Percentiles rank a stretch among this genome's conserved stretches.
phyloP scores from a whole-genome alignment of 2,888 invertebrate genomes.

The Rugalucina vietnamica region DNA sequence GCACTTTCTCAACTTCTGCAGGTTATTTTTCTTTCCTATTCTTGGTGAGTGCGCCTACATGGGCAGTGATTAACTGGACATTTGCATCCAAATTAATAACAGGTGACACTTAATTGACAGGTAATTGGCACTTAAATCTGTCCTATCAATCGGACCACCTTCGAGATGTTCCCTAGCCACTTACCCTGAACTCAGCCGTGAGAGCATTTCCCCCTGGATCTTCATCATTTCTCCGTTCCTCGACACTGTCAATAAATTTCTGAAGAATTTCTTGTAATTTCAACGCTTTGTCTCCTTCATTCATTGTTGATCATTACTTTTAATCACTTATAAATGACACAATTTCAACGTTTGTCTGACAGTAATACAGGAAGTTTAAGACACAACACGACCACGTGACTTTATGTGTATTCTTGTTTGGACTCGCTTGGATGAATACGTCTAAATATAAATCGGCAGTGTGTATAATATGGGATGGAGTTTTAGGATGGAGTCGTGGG shows the following conservation, averaged over 20 bases:
- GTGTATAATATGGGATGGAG: too few relatives aligned
- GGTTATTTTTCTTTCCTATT: too few relatives aligned
- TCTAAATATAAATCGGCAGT: conserved; percentile 18
- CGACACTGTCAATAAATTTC: conserved; percentile 71
- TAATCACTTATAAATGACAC: background rate
- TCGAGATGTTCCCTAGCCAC: conserved; percentile 18
- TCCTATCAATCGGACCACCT: background rate
- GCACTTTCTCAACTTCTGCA: too few relatives aligned
- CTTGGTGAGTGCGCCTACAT: too few relatives aligned
- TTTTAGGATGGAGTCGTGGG: too few relatives aligned
- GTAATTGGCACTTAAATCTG: too few relatives aligned
- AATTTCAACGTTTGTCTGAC: background rate
- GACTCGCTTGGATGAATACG: conserved; percentile 22
- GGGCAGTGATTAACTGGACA: too few relatives aligned
- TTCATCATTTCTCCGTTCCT: conserved; percentile 65
- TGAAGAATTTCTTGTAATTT: conserved; percentile 62
- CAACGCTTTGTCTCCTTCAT: conserved; percentile 35
- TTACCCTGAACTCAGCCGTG: conserved; percentile 73
- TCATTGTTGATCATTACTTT: conserved; percentile 17
- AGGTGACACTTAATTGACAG: too few relatives aligned
- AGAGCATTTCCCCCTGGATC: conserved; percentile 74
- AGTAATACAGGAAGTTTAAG: conserved; percentile 52
- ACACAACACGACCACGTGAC: conserved; percentile 51
- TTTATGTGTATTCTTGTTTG: conserved; percentile 24
- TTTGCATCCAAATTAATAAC: too few relatives aligned